Percentiles rank a stretch among this genome's conserved stretches.
Conservation (phyloP, 2,888 invertebrate species). For the Gnatocerus cornutus region DNA sequence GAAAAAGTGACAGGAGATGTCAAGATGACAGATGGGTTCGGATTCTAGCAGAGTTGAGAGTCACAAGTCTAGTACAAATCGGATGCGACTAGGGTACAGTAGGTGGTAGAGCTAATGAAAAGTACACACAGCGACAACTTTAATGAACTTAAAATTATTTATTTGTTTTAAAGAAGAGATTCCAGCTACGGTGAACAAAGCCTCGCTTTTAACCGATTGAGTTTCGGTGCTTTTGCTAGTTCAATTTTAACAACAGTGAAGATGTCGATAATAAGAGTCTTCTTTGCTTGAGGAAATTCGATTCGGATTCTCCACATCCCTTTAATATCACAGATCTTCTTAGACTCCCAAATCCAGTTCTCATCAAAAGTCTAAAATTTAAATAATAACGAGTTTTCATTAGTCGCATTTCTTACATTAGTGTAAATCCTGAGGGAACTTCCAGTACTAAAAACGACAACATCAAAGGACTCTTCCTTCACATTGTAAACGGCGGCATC, state of each 20-base stretch:
- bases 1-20: constrained; percentile 7
- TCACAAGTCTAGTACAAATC: neutral
- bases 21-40: constrained; percentile 2
- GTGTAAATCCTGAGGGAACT: neutral
- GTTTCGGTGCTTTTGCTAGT: neutral
- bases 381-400: neutral
- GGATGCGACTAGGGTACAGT: neutral
- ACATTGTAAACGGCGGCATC: neutral
- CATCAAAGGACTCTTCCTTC: constrained; percentile 2
- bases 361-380: constrained; percentile 11
- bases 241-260: constrained; percentile 6
- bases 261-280: neutral
- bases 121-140: neutral
- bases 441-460: neutral
- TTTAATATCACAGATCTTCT: neutral
- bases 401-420: neutral
- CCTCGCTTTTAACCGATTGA: constrained; percentile 4
- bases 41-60: neutral
- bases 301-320: constrained; percentile 2
- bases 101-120: neutral
- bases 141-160: neutral
- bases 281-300: neutral
- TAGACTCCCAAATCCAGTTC: constrained; percentile 2
- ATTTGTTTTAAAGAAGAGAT: no score
- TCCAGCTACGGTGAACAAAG: neutral